Conservation (phyloP, 2,113 vertebrate species). For the Anarhynchus alexandrinus region DNA sequence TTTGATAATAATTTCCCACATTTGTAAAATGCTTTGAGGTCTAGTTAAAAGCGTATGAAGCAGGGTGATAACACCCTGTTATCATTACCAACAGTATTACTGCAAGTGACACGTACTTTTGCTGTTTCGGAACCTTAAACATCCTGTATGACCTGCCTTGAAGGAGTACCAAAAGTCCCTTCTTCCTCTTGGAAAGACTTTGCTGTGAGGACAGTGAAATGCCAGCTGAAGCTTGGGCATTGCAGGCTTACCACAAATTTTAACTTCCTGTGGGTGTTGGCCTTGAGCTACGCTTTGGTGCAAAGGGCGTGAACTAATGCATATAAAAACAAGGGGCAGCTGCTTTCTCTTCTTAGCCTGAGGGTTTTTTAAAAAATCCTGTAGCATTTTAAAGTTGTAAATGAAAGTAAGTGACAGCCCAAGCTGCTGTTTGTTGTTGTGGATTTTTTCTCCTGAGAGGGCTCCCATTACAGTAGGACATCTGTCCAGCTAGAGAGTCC, state of each 20-base stretch:
- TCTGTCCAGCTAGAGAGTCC: neutral
- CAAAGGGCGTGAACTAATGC: neutral
- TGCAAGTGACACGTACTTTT: neutral
- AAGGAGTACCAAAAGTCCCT: neutral
- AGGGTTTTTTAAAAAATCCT: neutral
- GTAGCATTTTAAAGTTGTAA: neutral
- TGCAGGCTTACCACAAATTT: neutral
- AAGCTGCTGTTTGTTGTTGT: neutral
- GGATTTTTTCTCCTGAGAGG: neutral
- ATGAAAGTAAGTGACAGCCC: neutral
- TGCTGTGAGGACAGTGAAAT: neutral
- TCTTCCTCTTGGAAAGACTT: neutral
- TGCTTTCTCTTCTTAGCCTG: neutral
- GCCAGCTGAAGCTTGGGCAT: neutral
- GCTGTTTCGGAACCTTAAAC: neutral
- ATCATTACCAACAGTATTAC: rapidly evolving
- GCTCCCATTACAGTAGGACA: neutral
- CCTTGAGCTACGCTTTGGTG: neutral
- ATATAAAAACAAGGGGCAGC: neutral
- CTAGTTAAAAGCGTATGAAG: neutral
- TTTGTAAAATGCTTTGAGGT: neutral
- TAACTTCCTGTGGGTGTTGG: neutral
- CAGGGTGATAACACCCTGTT: neutral
- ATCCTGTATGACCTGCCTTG: neutral
- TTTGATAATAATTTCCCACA: neutral